A percentile compares a stretch with the other conserved stretches of the same genome.
Conservation (phyloP, 2,113 vertebrate genomes). For the Callochromis pleurospilus region DNA sequence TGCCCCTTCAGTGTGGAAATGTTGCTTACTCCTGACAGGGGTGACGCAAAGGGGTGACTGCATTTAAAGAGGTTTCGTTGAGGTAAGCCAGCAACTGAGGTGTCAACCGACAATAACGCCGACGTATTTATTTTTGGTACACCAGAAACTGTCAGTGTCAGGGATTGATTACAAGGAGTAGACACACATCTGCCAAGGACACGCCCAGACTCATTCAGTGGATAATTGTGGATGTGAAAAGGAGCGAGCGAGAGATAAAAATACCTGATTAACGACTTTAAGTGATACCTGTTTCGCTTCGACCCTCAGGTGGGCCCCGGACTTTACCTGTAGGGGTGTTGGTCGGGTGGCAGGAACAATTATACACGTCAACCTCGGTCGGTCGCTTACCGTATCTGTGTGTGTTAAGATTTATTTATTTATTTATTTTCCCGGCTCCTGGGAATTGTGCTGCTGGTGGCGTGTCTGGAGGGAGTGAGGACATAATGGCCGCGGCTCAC, state of each 20-base stretch:
- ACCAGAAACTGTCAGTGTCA: background rate
- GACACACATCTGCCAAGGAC: slow-evolving; percentile 45
- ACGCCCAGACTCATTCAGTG: slow-evolving; percentile 52
- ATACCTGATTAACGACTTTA: background rate
- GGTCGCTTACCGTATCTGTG: background rate
- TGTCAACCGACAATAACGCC: background rate
- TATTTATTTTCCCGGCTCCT: background rate
- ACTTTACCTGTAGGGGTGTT: background rate
- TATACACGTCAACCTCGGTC: background rate
- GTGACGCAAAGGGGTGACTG: background rate
- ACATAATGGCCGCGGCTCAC: background rate
- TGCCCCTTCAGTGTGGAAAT: background rate
- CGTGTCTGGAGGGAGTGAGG: background rate
- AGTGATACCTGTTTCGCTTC: background rate
- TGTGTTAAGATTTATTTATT: background rate
- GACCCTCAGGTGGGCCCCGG: background rate
- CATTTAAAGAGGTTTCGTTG: background rate
- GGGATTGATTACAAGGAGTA: background rate
- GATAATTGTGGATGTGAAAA: background rate
- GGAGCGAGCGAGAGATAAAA: background rate
- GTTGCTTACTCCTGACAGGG: background rate
- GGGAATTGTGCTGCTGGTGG: background rate
- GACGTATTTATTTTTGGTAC: background rate
- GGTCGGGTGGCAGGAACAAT: background rate
- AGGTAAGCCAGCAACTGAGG: background rate